Evolutionary conservation across 2,797 vertebrate genomes (phyloP).

Genomic region (Chloroceryle amazona): DNA sequence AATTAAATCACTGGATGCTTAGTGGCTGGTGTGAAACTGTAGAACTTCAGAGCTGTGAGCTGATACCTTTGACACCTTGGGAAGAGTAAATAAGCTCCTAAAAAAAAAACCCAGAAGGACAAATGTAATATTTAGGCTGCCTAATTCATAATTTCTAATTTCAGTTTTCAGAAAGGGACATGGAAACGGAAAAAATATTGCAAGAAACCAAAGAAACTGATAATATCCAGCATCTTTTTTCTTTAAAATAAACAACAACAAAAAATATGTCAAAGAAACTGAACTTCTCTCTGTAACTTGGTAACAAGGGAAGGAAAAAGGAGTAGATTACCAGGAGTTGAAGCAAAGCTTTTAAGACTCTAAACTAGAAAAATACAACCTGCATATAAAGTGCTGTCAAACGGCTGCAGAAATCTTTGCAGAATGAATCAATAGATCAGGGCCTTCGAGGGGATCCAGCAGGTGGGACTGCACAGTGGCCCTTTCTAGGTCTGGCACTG

Average conservation of each 20-base stretch:
- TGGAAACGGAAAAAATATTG: not conserved
- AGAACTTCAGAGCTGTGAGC: slow-evolving; percentile 32
- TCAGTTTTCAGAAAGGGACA: not conserved
- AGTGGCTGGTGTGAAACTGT: slow-evolving; percentile 44
- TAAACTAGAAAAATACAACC: not conserved
- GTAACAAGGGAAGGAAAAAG: not conserved
- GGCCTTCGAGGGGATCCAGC: rapidly evolving
- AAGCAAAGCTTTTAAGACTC: not conserved
- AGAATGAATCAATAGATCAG: rapidly evolving
- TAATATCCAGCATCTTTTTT: not conserved
- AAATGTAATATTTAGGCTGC: not conserved
- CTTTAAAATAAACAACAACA: not conserved
- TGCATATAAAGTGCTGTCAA: not conserved
- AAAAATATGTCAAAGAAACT: not conserved
- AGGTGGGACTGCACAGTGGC: not conserved
- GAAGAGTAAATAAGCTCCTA: slow-evolving; percentile 46
- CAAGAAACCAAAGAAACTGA: not conserved
- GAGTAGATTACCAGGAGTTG: rapidly evolving
- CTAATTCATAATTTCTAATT: slow-evolving; percentile 28
- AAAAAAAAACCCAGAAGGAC: not conserved
- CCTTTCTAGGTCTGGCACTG: not conserved
- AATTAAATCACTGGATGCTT: slow-evolving; percentile 39
- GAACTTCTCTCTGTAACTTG: not conserved
- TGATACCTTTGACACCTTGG: slow-evolving; percentile 48
- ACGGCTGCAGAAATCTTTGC: not conserved